Conservation (phyloP, 2,797 vertebrate species). For the Lithobates sylvaticus region DNA sequence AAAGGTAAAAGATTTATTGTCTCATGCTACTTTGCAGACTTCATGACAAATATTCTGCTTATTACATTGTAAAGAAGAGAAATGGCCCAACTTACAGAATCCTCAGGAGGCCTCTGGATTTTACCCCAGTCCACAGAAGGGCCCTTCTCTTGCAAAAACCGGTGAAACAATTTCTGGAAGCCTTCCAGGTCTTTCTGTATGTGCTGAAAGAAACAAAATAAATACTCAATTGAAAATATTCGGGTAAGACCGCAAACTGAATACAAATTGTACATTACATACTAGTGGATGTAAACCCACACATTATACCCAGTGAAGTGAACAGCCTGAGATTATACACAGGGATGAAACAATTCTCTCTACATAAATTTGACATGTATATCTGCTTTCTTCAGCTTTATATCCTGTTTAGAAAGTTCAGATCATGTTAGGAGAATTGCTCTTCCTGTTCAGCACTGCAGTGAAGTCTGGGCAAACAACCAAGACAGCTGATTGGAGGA, state of each 20-base stretch:
- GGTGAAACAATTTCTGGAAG: conserved; percentile 93
- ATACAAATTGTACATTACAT: background rate
- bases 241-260: background rate
- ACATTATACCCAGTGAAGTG: no score
- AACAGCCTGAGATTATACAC: no score
- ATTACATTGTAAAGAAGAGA: background rate
- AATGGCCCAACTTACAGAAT: conserved; percentile 85
- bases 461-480: no score
- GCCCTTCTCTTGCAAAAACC: conserved; percentile 96
- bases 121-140: conserved; percentile 97
- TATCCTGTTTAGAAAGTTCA: no score
- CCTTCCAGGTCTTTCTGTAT: conserved; percentile 92
- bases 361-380: no score
- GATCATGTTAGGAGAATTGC: no score
- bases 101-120: conserved; percentile 95
- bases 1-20: background rate
- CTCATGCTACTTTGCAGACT: background rate
- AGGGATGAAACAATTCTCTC: no score
- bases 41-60: background rate
- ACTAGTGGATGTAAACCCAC: background rate
- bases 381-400: no score
- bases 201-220: conserved; percentile 75
- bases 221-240: background rate
- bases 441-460: no score
- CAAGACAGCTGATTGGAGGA: no score